phyloP scores from a whole-genome alignment of 2,888 invertebrate genomes.

The Lasioglossum pauxillum region DNA sequence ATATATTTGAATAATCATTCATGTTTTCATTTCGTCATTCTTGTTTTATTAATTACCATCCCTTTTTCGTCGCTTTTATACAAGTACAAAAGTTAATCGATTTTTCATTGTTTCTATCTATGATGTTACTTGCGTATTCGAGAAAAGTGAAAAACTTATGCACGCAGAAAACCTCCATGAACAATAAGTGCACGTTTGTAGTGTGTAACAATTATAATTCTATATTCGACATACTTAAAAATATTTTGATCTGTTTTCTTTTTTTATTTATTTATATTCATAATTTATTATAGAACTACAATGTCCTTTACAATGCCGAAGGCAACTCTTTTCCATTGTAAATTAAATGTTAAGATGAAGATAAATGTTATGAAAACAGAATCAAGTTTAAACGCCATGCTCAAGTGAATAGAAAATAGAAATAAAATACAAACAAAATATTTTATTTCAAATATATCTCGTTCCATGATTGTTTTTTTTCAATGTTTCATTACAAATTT shows the following conservation, averaged over 20 bases:
- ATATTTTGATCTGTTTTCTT: conserved; percentile 34
- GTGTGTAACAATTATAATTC: conserved; percentile 34
- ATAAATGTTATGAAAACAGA: background rate
- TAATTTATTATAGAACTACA: conserved; percentile 44
- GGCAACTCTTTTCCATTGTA: conserved; percentile 17
- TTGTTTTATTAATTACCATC: background rate
- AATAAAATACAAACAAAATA: conserved; percentile 10
- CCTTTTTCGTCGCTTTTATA: conserved; percentile 8
- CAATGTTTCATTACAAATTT: conserved; percentile 1
- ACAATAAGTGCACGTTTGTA: conserved; percentile 21
- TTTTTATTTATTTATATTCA: conserved; percentile 29
- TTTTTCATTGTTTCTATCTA: background rate
- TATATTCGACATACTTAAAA: conserved; percentile 30
- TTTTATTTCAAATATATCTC: conserved; percentile 16
- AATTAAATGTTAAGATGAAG: conserved; percentile 9
- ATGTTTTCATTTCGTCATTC: background rate
- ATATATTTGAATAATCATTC: conserved; percentile 11
- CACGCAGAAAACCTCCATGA: conserved; percentile 26
- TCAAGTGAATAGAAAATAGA: background rate
- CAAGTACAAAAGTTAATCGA: conserved; percentile 7
- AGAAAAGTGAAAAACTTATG: conserved; percentile 25
- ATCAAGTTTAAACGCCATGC: conserved; percentile 2
- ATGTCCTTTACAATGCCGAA: conserved; percentile 27
- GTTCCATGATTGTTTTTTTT: conserved; percentile 11
- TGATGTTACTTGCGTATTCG: background rate